Conservation (phyloP, 2,888 invertebrate species). For the Drosophila tripunctata region DNA sequence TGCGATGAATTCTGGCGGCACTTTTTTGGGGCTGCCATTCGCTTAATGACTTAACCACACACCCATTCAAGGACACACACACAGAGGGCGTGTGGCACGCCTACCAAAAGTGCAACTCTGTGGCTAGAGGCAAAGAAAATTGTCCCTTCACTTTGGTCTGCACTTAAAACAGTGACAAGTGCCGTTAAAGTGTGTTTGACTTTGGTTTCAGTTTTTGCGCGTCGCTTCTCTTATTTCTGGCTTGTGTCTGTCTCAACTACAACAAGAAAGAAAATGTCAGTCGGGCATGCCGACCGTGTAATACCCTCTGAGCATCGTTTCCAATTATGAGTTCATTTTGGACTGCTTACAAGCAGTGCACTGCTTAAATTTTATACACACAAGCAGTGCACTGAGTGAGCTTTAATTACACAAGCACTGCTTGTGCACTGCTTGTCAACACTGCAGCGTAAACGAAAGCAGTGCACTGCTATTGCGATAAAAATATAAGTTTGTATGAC, state of each 20-base stretch:
- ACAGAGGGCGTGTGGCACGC: slow-evolving; percentile 31
- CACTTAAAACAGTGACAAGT: slow-evolving; percentile 59
- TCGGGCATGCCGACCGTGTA: too few relatives aligned
- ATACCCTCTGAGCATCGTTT: too few relatives aligned
- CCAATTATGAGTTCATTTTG: too few relatives aligned
- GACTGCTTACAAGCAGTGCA: too few relatives aligned
- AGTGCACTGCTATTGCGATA: too few relatives aligned
- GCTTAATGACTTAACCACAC: slow-evolving; percentile 65
- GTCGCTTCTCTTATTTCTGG: slow-evolving; percentile 8
- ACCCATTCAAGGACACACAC: slow-evolving; percentile 5
- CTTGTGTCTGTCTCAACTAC: slow-evolving; percentile 7
- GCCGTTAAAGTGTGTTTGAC: slow-evolving; percentile 70
- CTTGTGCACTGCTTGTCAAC: too few relatives aligned
- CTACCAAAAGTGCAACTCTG: slow-evolving; percentile 70
- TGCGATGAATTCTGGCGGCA: slow-evolving; percentile 73
- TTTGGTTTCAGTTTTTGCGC: slow-evolving; percentile 64
- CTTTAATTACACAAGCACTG: too few relatives aligned
- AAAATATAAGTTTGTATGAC: too few relatives aligned
- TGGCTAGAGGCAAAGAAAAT: slow-evolving; percentile 22
- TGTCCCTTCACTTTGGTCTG: slow-evolving; percentile 10
- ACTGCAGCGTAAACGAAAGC: too few relatives aligned
- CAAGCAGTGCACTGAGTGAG: too few relatives aligned
- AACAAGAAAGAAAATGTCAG: too few relatives aligned
- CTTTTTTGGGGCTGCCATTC: slow-evolving; percentile 62
- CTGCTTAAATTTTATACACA: too few relatives aligned